Evolutionary conservation across 2,113 vertebrate species (phyloP), one percentile per base, ranked within the genome.

Genomic region (Pogona vitticeps): DNA sequence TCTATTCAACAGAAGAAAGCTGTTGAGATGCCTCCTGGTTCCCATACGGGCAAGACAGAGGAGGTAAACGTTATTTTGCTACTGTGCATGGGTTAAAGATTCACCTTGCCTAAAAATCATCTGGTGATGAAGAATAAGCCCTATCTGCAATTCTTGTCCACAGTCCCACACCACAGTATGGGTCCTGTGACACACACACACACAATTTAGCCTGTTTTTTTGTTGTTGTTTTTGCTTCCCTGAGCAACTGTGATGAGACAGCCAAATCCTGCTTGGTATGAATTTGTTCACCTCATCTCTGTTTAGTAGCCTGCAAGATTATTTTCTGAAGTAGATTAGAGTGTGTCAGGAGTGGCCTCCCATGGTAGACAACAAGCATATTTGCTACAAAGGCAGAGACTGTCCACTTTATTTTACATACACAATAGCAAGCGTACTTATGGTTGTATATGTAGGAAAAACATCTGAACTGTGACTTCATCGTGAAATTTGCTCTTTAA

Each of bases 401-500:
- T 72, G 56, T 10, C 46, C 10, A 10, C 2, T 38, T 82, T 0
- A 3, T 70, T 38, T 61, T 0, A 0, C 56, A 10, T 28, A 61
- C 8, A 82, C 75, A 84, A 15, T 31, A 65, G 6, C 23, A 56
- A 65, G 70, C 78, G 87, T 10, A 86, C 9, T 59, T 78, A 87
- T 63, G 8, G 2, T 0, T 84, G 6, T 65, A 73, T 17, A 52
- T 80, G 72, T 85, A 71, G 63, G 52, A 84, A 52, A 20, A 76
- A 14, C 2, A 65, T 75, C 81, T 88, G n/a, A 31, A 10, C 77
- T 77, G 52, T 1, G 73, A 14, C 20, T 86, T 38, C 31, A 71
- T 65, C 59, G 13, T 85, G 36, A 88, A 86, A 89, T 20, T 61
- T 78, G 78, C 80, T 83, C 36, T 81, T 81, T 87, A 88, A 92